Evolutionary conservation across 2,113 vertebrate genomes (phyloP), one percentile per base, ranked within the genome.

Genomic region (Chunga burmeisteri): DNA sequence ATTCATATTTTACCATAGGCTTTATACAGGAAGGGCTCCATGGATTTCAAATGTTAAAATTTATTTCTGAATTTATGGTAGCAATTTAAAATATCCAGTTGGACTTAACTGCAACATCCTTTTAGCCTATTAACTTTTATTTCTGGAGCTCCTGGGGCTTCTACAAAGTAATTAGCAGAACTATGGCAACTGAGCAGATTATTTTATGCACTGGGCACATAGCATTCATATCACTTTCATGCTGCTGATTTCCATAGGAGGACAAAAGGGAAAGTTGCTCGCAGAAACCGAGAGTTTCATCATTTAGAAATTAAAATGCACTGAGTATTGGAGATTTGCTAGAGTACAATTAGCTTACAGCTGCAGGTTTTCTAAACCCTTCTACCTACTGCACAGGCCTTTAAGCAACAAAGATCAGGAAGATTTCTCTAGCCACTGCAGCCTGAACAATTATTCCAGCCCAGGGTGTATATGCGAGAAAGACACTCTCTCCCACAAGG

Each of bases 41-140:
- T 16, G 56, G 65, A 86, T 85, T 84, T 93, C 81, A 89, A 59
- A 86, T 70, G 65, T 53, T 86, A 86, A 84, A 73, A 89, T 86
- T 95, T 89, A 91, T 84, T 89, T 84, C 95, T 74, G 61, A 93
- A 91, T 96, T 96, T 95, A 96, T 94, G 53, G 73, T 32, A 87
- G 93, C 78, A 96, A 96, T 97, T 96, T 78, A 95, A 97, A 92
- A 96, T 93, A 89, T 84, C 88, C 93, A 65, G 73, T 78, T 81
- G 65, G 93, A 87, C 52, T 89, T 96, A 78, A 95, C 77, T 91
- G 83, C 93, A 89, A 85, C 84, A 96, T 93, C 81, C 84, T 94
- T 86, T 86, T 91, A 93, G 93, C 80, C 86, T 91, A 93, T 93
- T 96, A 92, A 95, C 73, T 96, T 97, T 96, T 94, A 97, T 94